These are phyloP conservation scores for Pitangus sulphuratus DNA, from an alignment of 2,797 vertebrate genomes.

Conservation along the genomic window DNA sequence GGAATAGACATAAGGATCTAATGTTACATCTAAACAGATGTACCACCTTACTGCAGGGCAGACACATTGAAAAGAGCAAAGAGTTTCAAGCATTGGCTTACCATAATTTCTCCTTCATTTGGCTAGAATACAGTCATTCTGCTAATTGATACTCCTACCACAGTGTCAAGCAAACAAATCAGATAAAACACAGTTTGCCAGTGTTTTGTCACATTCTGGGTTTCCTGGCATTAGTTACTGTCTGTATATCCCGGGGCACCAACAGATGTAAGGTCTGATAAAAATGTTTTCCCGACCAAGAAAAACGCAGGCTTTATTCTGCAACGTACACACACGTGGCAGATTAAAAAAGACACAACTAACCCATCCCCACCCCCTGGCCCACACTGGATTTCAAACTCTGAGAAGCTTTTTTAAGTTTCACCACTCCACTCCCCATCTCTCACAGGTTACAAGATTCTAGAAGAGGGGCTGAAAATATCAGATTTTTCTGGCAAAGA, in stretches of 20 bases:
- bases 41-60: not conserved
- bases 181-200: not conserved
- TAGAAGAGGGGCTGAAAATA: not conserved
- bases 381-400: not conserved
- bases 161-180: not conserved
- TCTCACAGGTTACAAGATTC: not conserved
- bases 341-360: not conserved
- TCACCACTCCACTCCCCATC: not conserved
- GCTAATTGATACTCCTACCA: conserved; percentile 29
- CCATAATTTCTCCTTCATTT: not conserved
- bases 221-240: conserved; percentile 5
- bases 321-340: not conserved
- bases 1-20: not conserved
- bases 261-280: conserved; percentile 24
- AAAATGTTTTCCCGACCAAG: not conserved
- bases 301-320: not conserved
- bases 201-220: conserved; percentile 7
- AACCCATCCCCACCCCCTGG: rapidly evolving
- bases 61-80: not conserved
- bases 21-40: not conserved
- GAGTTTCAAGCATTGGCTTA: not conserved
- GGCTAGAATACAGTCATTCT: not conserved
- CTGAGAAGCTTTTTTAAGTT: not conserved
- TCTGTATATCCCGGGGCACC: not conserved
- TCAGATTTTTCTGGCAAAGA: not conserved